phyloP scores from a whole-genome alignment of 2,888 invertebrate species.

The Eudemis profundana region DNA sequence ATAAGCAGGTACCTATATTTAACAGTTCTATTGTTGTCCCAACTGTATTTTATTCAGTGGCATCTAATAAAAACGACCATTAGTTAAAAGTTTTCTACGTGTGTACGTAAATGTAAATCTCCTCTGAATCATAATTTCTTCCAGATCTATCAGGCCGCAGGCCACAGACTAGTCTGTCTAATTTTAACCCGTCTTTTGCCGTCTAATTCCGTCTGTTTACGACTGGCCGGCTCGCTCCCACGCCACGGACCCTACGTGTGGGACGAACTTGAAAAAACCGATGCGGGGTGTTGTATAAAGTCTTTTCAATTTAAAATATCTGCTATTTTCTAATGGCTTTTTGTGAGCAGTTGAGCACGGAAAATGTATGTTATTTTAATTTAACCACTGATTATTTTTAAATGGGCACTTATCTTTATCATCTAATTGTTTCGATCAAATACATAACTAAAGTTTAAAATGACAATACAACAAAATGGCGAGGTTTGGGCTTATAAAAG shows the following conservation, averaged over 20 bases:
- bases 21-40: too few species aligned
- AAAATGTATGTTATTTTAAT: too few species aligned
- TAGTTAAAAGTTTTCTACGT: not conserved
- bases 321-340: too few species aligned
- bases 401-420: too few species aligned
- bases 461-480: too few species aligned
- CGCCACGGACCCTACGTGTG: slow-evolving; percentile 56
- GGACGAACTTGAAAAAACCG: slow-evolving; percentile 11
- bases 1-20: too few species aligned
- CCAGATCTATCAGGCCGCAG: slow-evolving; percentile 22
- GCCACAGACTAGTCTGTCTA: slow-evolving; percentile 39
- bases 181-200: slow-evolving; percentile 46
- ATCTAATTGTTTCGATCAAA: too few species aligned
- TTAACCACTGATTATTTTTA: too few species aligned
- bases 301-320: not conserved
- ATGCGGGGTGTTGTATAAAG: slow-evolving; percentile 12
- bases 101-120: not conserved
- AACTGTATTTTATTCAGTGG: too few species aligned
- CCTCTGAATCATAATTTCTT: not conserved
- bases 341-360: too few species aligned
- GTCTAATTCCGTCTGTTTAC: slow-evolving; percentile 80
- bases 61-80: not conserved
- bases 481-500: too few species aligned
- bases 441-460: too few species aligned
- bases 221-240: slow-evolving; percentile 78